A percentile compares a stretch with the other conserved stretches of the same genome.
Conservation (phyloP, 2,113 vertebrate species). For the Xiphophorus maculatus region DNA sequence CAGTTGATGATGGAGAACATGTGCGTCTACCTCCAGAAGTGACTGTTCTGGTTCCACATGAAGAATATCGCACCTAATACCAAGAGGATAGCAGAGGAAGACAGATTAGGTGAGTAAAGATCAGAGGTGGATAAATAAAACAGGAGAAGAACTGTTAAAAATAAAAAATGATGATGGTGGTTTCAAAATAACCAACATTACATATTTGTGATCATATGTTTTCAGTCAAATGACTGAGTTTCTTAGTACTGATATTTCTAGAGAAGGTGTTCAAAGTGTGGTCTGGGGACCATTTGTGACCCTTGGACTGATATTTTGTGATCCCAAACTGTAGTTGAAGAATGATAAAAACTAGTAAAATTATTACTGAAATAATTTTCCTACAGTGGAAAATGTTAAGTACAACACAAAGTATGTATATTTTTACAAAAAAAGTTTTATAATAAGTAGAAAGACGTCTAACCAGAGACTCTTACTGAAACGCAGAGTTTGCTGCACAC, state of each 20-base stretch:
- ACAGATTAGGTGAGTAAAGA: conserved; percentile 3
- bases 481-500: too few species aligned
- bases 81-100: neutral
- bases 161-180: neutral
- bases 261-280: neutral
- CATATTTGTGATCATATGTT: neutral
- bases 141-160: too few species aligned
- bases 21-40: conserved; percentile 31
- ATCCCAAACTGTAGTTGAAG: too few species aligned
- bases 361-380: too few species aligned
- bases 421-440: too few species aligned
- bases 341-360: too few species aligned
- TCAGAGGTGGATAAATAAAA: neutral
- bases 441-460: too few species aligned
- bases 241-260: neutral
- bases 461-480: too few species aligned
- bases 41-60: conserved; percentile 22
- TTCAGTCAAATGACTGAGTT: neutral
- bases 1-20: conserved; percentile 53
- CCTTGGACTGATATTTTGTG: too few species aligned
- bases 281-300: too few species aligned
- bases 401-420: too few species aligned
- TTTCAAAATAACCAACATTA: conserved; percentile 1
- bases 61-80: conserved; percentile 7
- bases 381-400: too few species aligned